Base-by-base conservation (phyloP, 2,113 vertebrate species). In the Indicator maculatus region DNA sequence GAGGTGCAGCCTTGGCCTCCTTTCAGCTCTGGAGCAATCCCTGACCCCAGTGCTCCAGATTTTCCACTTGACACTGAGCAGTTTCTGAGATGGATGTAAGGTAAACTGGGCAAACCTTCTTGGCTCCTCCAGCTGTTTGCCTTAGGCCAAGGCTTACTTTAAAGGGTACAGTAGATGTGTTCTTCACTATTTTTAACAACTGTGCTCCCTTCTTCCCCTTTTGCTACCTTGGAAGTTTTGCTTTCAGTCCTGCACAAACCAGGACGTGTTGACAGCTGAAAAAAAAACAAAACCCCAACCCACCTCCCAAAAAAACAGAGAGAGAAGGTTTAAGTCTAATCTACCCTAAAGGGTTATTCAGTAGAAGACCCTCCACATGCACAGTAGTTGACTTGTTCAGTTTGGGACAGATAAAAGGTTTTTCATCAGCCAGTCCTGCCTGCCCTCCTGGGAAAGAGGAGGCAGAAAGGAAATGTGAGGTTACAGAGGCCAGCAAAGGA, bases 301-400 rank as follows among this genome's bases (percentile, higher is more conserved):
- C 19, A 52, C 47, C 21, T 50, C 47, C 47, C 47, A 14, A 14
- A 2, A 73, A 77, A 67, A 36, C 41, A 72, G 39, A 39, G 31
- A 44, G 61, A 44, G 76, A 92, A 89, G 61, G 38, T 93, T 95
- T 63, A 84, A 95, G 60, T 95, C 69, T 76, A 63, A 84, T 91
- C 64, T 60, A 4, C 66, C 18, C 2, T 76, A 77, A 86, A 82
- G 78, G 69, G 65, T 86, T 72, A 84, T 86, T 96, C 89, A 83
- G 74, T 53, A 5, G 66, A 79, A 90, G 83, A 5, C 87, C 30
- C 63, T 70, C 21, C 47, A 27, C n/a, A 4, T 31, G 52, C n/a
- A 63, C 71, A 93, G 86, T 93, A 56, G 85, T 31, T 59, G 76
- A 65, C 83, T 95, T 95, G 93, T 94, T 95, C 38, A 9, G 77